phyloP scores from a whole-genome alignment of 2,888 invertebrate species.

The Tenthredo distinguenda region DNA sequence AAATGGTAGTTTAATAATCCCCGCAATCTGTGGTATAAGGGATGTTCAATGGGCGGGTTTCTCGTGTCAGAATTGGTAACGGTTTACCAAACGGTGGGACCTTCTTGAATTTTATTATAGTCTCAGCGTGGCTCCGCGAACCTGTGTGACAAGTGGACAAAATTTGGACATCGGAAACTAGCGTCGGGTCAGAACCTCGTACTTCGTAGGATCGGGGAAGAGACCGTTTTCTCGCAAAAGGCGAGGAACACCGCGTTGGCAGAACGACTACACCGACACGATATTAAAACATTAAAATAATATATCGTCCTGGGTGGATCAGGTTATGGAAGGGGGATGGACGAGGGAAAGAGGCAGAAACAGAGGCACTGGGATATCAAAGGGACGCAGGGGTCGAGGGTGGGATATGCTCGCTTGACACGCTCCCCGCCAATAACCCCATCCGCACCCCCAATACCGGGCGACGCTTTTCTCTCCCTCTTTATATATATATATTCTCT shows the following conservation, averaged over 20 bases:
- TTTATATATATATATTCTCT: conserved; percentile 21
- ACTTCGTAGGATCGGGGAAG: neutral
- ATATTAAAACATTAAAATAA: conserved; percentile 78
- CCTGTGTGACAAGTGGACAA: conserved; percentile 43
- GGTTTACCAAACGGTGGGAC: neutral
- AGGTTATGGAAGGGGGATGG: conserved; percentile 63
- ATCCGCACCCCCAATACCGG: conserved; percentile 60
- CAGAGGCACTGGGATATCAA: conserved; percentile 5
- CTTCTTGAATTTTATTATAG: conserved; percentile 32
- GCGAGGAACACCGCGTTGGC: conserved; percentile 72
- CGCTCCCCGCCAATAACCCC: conserved; percentile 67
- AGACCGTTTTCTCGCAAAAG: conserved; percentile 6
- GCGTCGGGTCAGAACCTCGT: conserved; percentile 52
- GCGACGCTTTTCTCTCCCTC: conserved; percentile 57
- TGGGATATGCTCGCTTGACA: conserved; percentile 66
- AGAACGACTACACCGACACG: conserved; percentile 75
- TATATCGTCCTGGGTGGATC: conserved; percentile 70
- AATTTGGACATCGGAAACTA: conserved; percentile 54
- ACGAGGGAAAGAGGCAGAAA: conserved; percentile 17
- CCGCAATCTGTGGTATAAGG: conserved; percentile 16
- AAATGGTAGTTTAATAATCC: conserved; percentile 26
- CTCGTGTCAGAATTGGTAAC: conserved; percentile 25
- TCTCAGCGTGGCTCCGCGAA: neutral
- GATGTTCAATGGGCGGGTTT: conserved; percentile 6
- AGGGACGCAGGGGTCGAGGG: conserved; percentile 41